Evolutionary conservation across 2,113 vertebrate species (phyloP), one percentile per base, ranked within the genome.

Genomic region (human): DNA sequence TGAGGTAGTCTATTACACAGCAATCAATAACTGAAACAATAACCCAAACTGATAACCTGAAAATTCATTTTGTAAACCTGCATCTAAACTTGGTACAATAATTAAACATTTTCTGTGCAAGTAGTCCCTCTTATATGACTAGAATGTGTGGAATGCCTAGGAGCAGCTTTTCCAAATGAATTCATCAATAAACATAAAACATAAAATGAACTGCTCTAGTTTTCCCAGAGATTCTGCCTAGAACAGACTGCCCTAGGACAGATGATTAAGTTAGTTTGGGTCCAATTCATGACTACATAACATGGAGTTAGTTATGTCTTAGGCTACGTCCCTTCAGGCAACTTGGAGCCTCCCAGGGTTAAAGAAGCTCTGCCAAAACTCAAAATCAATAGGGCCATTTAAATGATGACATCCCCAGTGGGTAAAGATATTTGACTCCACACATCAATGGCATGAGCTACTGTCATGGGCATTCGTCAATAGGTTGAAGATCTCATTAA

Each of bases 361-460:
- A 97, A 93, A 48, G 61, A 90, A 96, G 23, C 17, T 48, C 78
- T 88, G 95, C 95, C 90, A 73, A 96, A 96, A 96, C 30, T 76
- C 52, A 85, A 94, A 97, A 97, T 98, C 92, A 94, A 97, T 98
- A 94, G 87, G 76, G 70, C n/a, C 90, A 95, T 90, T 98, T 96
- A 96, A 97, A 96, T 57, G 70, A 94, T 95, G 95, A 94, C 90
- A 97, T 81, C 25, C 85, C 90, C 92, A 95, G 32, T 85, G 97
- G 83, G 90, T 75, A 96, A 96, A 95, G 76, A 92, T 96, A 80
- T 76, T 94, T 95, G 94, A 96, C 85, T 97, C 68, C 3, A 81
- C 84, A 87, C 64, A 94, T 97, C 96, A 94, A n/a, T 81, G 90
- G 68, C 57, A 94, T 85, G 84, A 95, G 61, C 87, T 93, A 48